Percentiles rank a stretch among this genome's conserved stretches.
These are phyloP conservation scores for Prietella phreatophila DNA, from an alignment of 2,113 vertebrate genomes.

Conservation along the genomic window DNA sequence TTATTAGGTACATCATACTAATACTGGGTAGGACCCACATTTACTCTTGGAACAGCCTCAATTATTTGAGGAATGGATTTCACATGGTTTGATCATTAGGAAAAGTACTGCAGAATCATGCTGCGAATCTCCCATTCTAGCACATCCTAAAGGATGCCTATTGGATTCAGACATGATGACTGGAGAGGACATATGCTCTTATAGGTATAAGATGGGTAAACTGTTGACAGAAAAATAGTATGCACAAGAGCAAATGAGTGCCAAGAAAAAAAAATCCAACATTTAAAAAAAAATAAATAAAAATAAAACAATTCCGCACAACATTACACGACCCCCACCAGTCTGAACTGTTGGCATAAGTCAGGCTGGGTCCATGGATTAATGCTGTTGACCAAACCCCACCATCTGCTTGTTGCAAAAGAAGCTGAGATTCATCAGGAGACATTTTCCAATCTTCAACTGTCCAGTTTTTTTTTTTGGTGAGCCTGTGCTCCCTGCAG, in stretches of 20 bases:
- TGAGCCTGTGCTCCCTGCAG: not conserved
- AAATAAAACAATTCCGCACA: not conserved
- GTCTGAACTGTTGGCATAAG: not conserved
- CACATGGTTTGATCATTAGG: not conserved
- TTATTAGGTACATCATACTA: not conserved
- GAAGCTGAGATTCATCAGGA: not conserved
- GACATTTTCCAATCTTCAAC: not conserved
- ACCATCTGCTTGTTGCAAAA: not conserved
- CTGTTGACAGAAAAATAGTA: not conserved
- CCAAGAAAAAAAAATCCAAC: not conserved
- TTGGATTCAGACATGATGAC: not conserved
- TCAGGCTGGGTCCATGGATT: not conserved
- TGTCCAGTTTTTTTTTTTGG: slow-evolving; percentile 1
- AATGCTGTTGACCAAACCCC: not conserved
- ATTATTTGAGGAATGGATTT: not conserved
- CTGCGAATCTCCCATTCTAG: not conserved
- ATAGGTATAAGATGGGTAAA: not conserved
- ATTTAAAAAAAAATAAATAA: too few relatives aligned
- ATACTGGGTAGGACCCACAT: not conserved
- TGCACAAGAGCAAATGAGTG: not conserved
- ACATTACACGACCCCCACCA: not conserved
- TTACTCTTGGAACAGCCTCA: not conserved
- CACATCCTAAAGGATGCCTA: not conserved
- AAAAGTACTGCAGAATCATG: not conserved
- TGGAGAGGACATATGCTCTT: not conserved